A percentile compares a stretch with the other conserved stretches of the same genome.
Evolutionary conservation across 2,888 invertebrate genomes (phyloP).

Genomic region (Drosophila glabriapex): DNA sequence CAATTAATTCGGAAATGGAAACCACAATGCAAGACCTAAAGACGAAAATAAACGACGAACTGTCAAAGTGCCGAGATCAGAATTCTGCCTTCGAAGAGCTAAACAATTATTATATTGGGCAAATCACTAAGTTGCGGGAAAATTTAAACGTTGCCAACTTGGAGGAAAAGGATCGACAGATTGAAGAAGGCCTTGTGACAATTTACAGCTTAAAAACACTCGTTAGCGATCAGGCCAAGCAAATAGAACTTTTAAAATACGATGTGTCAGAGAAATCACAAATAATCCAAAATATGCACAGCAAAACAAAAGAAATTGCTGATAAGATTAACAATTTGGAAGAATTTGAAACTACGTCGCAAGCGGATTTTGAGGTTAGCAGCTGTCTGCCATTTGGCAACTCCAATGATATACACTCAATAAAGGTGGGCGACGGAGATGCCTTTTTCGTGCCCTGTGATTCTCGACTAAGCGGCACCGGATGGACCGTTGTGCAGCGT

Average conservation of each 20-base stretch:
- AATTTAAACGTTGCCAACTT: neutral
- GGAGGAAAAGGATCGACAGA: conserved; percentile 29
- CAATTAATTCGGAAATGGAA: conserved; percentile 23
- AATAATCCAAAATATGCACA: conserved; percentile 40
- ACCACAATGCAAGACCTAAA: conserved; percentile 7
- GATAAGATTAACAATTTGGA: conserved; percentile 17
- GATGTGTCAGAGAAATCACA: conserved; percentile 35
- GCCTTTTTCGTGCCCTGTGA: conserved; percentile 40
- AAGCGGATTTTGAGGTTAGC: conserved; percentile 2
- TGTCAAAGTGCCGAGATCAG: conserved; percentile 31
- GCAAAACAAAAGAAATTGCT: conserved; percentile 12
- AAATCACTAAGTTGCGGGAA: conserved; percentile 26
- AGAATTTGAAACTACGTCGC: conserved; percentile 1
- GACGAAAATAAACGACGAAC: conserved; percentile 13
- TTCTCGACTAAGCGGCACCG: conserved; percentile 66
- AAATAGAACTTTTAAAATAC: conserved; percentile 27
- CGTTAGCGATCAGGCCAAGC: conserved; percentile 44
- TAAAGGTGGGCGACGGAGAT: conserved; percentile 27
- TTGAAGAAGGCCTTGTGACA: conserved; percentile 19
- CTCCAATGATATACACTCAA: conserved; percentile 24
- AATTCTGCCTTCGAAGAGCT: conserved; percentile 33
- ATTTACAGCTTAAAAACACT: conserved; percentile 30
- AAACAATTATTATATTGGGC: conserved; percentile 40
- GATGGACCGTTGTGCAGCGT: conserved; percentile 90
- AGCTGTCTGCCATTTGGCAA: conserved; percentile 38